Conservation (phyloP, 2,888 invertebrate species). For the Panzeria rudis region DNA sequence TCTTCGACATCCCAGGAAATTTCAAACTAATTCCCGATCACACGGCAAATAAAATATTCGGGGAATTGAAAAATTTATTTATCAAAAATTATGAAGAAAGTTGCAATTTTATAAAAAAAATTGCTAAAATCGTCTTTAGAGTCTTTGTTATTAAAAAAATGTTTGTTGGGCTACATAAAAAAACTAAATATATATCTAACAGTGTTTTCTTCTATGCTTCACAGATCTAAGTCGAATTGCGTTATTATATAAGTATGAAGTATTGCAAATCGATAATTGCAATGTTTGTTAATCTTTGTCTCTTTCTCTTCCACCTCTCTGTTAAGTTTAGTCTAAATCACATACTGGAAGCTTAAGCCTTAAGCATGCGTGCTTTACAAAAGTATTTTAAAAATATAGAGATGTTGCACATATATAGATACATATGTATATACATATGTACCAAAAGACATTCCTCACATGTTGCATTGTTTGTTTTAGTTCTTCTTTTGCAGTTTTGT, state of each 20-base stretch:
- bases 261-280: conserved; percentile 54
- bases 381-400: conserved; percentile 67
- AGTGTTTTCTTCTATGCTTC: neutral
- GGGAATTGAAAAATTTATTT: too few relatives aligned
- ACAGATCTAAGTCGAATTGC: conserved; percentile 14
- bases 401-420: conserved; percentile 29
- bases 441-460: neutral
- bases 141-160: neutral
- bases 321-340: neutral
- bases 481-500: neutral
- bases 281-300: conserved; percentile 38
- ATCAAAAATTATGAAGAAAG: too few relatives aligned
- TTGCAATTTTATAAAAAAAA: neutral
- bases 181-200: neutral
- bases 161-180: neutral
- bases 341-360: neutral
- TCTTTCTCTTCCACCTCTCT: neutral
- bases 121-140: neutral
- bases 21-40: too few relatives aligned
- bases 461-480: conserved; percentile 27
- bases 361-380: conserved; percentile 69
- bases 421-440: neutral
- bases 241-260: conserved; percentile 30
- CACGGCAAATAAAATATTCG: too few relatives aligned
- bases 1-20: too few relatives aligned